Base-by-base conservation (phyloP, 2,113 vertebrate genomes). In the Corvus hawaiiensis region DNA sequence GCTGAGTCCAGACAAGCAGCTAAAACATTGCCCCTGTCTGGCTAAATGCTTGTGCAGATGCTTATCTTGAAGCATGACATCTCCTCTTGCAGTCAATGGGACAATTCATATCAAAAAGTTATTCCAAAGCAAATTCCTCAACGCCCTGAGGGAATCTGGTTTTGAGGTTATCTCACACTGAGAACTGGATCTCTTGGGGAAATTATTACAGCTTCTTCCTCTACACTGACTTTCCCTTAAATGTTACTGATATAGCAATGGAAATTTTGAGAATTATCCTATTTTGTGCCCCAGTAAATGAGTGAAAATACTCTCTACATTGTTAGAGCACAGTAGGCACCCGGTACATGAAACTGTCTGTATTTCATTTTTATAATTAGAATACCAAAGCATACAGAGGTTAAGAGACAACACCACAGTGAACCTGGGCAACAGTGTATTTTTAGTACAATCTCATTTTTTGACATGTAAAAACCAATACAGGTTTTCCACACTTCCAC, bases 41-140 rank as follows among this genome's bases (percentile, higher is more conserved):
- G 56, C 43, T 63, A 55, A 86, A 88, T 1, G 5, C 44, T 69
- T 75, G 64, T 0, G 1, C 44, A 84, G 75, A 67, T 68, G 64
- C 71, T 95, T 90, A 91, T 94, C 87, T 85, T 32, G 58, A 89
- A 93, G 82, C 71, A 52, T 10, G 63, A 90, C 51, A 75, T 62
- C 87, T 71, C 72, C 51, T 77, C 44, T 74, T 88, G 63, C 68
- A 63, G 54, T n/a, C 63, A 92, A 41, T n/a, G 20, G 80, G 69
- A 87, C 18, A 9, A 92, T 82, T 94, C 44, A 17, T 52, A 92
- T 30, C 0, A 75, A 78, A 87, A 90, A 59, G 30, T 94, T 80
- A 74, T 27, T 56, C 61, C 92, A 90, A 44, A 94, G 61, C 44
- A 56, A 48, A 92, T 44, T 83, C 61, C 72, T 84, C 83, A 46